Conservation (phyloP, 2,797 vertebrate species). For the Phoxinus dragarum region DNA sequence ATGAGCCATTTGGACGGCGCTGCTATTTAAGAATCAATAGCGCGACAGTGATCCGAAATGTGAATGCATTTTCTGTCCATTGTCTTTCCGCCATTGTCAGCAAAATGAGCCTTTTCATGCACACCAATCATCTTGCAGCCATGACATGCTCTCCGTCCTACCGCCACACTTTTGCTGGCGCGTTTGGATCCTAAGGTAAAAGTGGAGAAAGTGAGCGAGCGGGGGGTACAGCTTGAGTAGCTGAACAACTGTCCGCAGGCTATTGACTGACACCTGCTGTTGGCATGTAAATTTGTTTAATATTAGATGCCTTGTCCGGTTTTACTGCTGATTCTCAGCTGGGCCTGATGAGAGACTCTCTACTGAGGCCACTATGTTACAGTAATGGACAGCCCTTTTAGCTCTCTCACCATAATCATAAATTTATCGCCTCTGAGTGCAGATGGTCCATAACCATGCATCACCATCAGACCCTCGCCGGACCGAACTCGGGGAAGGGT, state of each 20-base stretch:
- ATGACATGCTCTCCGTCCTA: slow-evolving; percentile 59
- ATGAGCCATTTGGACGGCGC: slow-evolving; percentile 70
- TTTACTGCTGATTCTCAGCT: slow-evolving; percentile 65
- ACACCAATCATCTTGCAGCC: slow-evolving; percentile 70
- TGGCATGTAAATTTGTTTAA: slow-evolving; percentile 68
- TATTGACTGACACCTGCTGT: slow-evolving; percentile 67
- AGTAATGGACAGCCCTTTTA: slow-evolving; percentile 82
- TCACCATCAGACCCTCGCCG: slow-evolving; percentile 72
- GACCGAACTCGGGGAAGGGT: slow-evolving; percentile 73
- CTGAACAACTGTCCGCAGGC: slow-evolving; percentile 59
- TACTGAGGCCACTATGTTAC: slow-evolving; percentile 81
- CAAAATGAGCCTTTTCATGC: slow-evolving; percentile 70
- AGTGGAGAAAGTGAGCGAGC: slow-evolving; percentile 39
- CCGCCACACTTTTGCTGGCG: slow-evolving; percentile 24
- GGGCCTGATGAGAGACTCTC: slow-evolving; percentile 71
- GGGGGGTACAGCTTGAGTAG: slow-evolving; percentile 46
- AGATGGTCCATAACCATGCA: slow-evolving; percentile 86
- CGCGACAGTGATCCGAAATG: slow-evolving; percentile 63
- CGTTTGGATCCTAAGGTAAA: slow-evolving; percentile 43
- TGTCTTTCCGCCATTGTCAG: slow-evolving; percentile 72
- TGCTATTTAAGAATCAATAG: slow-evolving; percentile 80
- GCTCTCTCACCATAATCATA: slow-evolving; percentile 79
- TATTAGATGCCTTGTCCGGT: slow-evolving; percentile 62
- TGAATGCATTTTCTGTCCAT: slow-evolving; percentile 66
- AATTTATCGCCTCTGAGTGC: slow-evolving; percentile 83